Percentiles rank a stretch among this genome's conserved stretches.
phyloP scores from a whole-genome alignment of 2,888 invertebrate species.

The Ecliptopera silaceata region DNA sequence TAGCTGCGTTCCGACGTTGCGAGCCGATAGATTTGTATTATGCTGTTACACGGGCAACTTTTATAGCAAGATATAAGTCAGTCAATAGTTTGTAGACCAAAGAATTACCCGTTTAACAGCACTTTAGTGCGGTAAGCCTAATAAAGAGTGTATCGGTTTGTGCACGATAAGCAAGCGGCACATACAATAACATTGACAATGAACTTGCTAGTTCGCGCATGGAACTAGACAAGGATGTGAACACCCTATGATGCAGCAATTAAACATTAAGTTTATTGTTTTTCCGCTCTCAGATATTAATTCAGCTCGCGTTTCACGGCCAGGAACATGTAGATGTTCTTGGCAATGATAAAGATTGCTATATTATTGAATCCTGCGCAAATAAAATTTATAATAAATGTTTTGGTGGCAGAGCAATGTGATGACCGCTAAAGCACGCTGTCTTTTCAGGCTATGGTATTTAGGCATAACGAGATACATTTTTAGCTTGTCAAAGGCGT shows the following conservation, averaged over 20 bases:
- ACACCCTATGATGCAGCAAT: conserved; percentile 22
- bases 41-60: conserved; percentile 16
- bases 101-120: conserved; percentile 35
- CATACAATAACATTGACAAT: conserved; percentile 44
- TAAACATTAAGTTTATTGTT: conserved; percentile 24
- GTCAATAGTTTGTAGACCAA: not conserved
- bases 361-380: conserved; percentile 21
- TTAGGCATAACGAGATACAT: not conserved
- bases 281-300: conserved; percentile 23
- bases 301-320: conserved; percentile 20
- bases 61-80: not conserved
- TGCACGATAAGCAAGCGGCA: conserved; percentile 46
- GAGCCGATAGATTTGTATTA: conserved; percentile 35
- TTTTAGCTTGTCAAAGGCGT: not conserved
- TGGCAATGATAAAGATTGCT: conserved; percentile 17
- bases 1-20: conserved; percentile 55
- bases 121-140: conserved; percentile 52
- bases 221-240: conserved; percentile 20
- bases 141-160: conserved; percentile 29
- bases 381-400: conserved; percentile 30
- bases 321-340: conserved; percentile 25
- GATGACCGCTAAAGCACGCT: conserved; percentile 54
- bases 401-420: conserved; percentile 52
- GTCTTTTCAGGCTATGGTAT: not conserved
- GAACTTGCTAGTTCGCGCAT: conserved; percentile 25